Base-by-base conservation (phyloP, 2,797 vertebrate genomes). In the Phalanger gymnotis region DNA sequence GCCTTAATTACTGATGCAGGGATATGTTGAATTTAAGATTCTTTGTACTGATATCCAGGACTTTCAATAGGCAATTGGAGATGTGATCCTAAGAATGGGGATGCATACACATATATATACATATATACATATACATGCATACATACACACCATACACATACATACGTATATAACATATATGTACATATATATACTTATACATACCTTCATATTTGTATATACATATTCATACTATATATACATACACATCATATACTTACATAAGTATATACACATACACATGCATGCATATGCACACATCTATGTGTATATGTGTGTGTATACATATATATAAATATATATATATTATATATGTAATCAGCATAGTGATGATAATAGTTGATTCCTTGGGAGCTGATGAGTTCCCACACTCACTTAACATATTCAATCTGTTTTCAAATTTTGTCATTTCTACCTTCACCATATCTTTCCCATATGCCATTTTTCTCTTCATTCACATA, bases 161-260 rank as follows among this genome's bases (percentile, higher is more conserved):
- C 4, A 61, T 5, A 13, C 28, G 3, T 34, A 34, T 4, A 34
- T 14, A 58, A 54, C 4, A 34, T 3, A 13, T 4, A 31, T 7
- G 34, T 2, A 4, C 12, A 34, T 4, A 13, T 4, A 31, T 7
- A 61, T 2, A 4, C 12, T 13, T 4, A 13, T 5, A 61, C 11
- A 61, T 5, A 34, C 0, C 14, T 5, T 2, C 16, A 28, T 34
- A 61, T 11, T 9, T 58, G 1, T 6, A 5, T 3, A 16, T 19
- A 4, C 3, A 61, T 11, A n/a, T 5, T 14, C 4, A 34, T 0
- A 16, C 55, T 7, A 66, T 2, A n/a, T 1, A 66, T n/a, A 4
- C 30, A 30, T n/a, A 19, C 4, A 16, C 5, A 61, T 22, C 5
- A 61, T 22, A 55, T 55, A 22, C 25, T 6, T 56, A 27, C 5